Percentiles rank a stretch among this genome's conserved stretches.
Evolutionary conservation across 2,888 invertebrate species (phyloP).

Genomic region (Allygus modestus): DNA sequence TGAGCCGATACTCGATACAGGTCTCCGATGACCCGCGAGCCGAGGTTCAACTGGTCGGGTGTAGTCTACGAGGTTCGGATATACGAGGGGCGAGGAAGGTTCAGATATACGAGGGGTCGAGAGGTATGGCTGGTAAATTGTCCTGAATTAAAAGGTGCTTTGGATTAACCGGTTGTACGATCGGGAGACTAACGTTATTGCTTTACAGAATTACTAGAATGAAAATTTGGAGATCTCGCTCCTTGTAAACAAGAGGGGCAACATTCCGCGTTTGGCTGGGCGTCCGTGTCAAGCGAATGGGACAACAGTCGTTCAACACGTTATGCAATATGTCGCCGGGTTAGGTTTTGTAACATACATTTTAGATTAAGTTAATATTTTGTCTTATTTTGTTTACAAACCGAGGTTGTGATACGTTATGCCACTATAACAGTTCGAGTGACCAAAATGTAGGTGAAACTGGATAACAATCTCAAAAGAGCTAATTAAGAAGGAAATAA

Average conservation of each 20-base stretch:
- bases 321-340: too few relatives aligned
- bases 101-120: neutral
- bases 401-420: too few relatives aligned
- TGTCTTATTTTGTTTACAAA: too few relatives aligned
- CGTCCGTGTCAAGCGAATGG: too few relatives aligned
- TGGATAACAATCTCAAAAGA: too few relatives aligned
- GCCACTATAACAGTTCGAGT: too few relatives aligned
- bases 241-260: neutral
- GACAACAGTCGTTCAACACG: too few relatives aligned
- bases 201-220: neutral
- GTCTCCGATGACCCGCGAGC: slow-evolving; percentile 1
- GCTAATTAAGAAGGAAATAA: too few relatives aligned
- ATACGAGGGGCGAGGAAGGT: neutral
- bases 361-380: too few relatives aligned
- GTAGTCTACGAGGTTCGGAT: neutral
- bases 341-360: too few relatives aligned
- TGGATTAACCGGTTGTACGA: neutral
- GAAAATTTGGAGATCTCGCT: neutral
- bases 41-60: neutral
- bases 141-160: slow-evolving; percentile 3
- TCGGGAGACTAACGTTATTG: slow-evolving; percentile 18
- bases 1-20: slow-evolving; percentile 7
- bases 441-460: too few relatives aligned
- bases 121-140: neutral
- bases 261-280: neutral